A percentile compares a stretch with the other conserved stretches of the same genome.
These are phyloP conservation scores for Pseudanteris insignis DNA, from an alignment of 2,888 invertebrate genomes.

Conservation along the genomic window DNA sequence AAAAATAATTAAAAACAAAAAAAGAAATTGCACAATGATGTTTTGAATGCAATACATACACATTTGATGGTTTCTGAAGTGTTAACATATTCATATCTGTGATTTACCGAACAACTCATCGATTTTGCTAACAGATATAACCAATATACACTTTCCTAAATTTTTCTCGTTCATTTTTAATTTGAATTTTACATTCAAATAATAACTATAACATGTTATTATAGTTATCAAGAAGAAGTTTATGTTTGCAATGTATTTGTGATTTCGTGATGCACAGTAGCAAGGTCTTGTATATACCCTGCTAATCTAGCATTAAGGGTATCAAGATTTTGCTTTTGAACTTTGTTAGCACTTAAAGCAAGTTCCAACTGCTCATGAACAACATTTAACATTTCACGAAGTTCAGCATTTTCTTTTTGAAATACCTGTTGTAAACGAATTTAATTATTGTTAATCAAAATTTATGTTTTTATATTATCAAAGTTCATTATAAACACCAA, in stretches of 20 bases:
- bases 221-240: conserved; percentile 58
- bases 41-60: conserved; percentile 16
- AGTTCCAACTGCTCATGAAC: conserved; percentile 84
- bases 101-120: conserved; percentile 20
- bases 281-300: conserved; percentile 80
- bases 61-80: conserved; percentile 22
- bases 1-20: conserved; percentile 3
- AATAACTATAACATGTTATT: conserved; percentile 51
- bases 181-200: conserved; percentile 44
- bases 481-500: not conserved
- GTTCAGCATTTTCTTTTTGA: conserved; percentile 74
- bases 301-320: conserved; percentile 86
- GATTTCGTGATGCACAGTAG: conserved; percentile 84
- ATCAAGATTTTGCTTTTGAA: conserved; percentile 81
- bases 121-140: conserved; percentile 36
- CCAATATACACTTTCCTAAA: conserved; percentile 41
- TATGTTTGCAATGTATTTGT: conserved; percentile 82
- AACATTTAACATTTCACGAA: conserved; percentile 75
- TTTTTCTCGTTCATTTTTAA: conserved; percentile 18
- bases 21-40: conserved; percentile 29
- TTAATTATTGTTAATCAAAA: conserved; percentile 20
- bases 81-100: conserved; percentile 29
- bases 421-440: conserved; percentile 67
- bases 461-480: not conserved
- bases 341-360: conserved; percentile 81